A percentile compares a stretch with the other conserved stretches of the same genome.
These are phyloP conservation scores for Drosophila mulleri DNA, from an alignment of 2,888 invertebrate genomes.

Conservation along the genomic window DNA sequence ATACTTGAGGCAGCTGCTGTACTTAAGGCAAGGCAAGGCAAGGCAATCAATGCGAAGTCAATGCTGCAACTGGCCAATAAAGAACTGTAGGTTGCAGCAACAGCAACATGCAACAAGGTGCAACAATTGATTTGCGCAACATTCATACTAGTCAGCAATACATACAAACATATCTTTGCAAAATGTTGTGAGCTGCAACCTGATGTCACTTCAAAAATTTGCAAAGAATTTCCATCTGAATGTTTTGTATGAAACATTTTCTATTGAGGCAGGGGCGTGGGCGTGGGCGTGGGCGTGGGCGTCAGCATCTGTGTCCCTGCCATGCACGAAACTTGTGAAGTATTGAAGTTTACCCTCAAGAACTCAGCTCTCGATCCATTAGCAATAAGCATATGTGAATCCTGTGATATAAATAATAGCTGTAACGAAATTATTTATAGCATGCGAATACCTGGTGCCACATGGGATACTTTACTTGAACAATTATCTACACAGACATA, in stretches of 20 bases:
- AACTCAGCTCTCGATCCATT: not conserved
- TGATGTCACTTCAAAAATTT: constrained; percentile 3
- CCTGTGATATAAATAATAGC: not conserved
- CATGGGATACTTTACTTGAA: too few relatives aligned
- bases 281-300: too few relatives aligned
- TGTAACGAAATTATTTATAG: not conserved
- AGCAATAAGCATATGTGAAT: not conserved
- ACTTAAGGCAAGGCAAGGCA: constrained; percentile 9
- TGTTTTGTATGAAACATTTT: not conserved
- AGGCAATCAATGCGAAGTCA: constrained; percentile 4
- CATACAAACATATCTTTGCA: not conserved
- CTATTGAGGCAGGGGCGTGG: not conserved
- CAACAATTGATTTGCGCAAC: constrained; percentile 21
- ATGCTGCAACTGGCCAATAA: constrained; percentile 1
- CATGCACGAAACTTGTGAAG: not conserved
- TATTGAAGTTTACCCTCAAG: not conserved
- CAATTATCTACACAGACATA: too few relatives aligned
- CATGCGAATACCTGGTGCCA: not conserved
- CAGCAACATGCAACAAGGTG: constrained; percentile 7
- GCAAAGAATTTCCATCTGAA: constrained; percentile 1
- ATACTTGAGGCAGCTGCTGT: constrained; percentile 2
- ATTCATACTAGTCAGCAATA: constrained; percentile 1
- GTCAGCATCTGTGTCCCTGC: not conserved
- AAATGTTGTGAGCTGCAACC: constrained; percentile 2
- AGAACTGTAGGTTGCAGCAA: not conserved